Evolutionary conservation across 2,888 invertebrate genomes (phyloP), one percentile per base, ranked within the genome.

Genomic region (Girardia tigrina): DNA sequence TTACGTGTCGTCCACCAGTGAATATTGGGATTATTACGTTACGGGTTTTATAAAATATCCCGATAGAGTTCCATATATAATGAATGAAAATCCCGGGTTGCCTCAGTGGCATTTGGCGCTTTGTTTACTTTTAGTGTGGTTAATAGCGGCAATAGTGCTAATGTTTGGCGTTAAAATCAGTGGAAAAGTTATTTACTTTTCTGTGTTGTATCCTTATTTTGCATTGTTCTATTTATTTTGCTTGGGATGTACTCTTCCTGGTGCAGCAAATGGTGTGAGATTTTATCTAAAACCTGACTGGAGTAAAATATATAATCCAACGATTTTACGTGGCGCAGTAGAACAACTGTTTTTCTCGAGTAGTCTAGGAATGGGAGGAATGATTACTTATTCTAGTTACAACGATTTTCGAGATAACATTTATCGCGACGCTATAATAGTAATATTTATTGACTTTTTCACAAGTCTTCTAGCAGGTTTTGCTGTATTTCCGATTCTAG

Each of bases 21-120:
- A 56, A 56, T 56, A 56, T 56, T 56, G 56, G 56, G 56, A 56
- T 56, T 56, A 56, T n/a, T 56, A 56, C 23, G 56, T 56, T 6
- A 56, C 56, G 4, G 56, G 56, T 20, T 56, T 56, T 56, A 56
- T 56, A 4, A 56, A 56, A 56, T 56, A 8, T 16, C 56, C 56
- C 4, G n/a, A n/a, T 2, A 56, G 56, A 56, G 56, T 20, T 6
- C 56, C 4, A 56, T 56, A 56, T 16, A 4, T 2, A 12, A 56
- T 56, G 56, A 56, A 56, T 56, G 56, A 56, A 56, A 12, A 56
- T 56, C 56, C 56, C 4, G 56, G 56, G 4, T n/a, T 23, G 4
- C 56, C 56, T 4, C 56, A 56, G 23, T 56, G 56, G 56, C 56
- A 56, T 56, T n/a, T 56, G 8, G n/a, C 56, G 4, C n/a, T 56